A percentile compares a stretch with the other conserved stretches of the same genome.
Evolutionary conservation across 2,113 vertebrate species (phyloP).

Genomic region (Gallinago undulata): DNA sequence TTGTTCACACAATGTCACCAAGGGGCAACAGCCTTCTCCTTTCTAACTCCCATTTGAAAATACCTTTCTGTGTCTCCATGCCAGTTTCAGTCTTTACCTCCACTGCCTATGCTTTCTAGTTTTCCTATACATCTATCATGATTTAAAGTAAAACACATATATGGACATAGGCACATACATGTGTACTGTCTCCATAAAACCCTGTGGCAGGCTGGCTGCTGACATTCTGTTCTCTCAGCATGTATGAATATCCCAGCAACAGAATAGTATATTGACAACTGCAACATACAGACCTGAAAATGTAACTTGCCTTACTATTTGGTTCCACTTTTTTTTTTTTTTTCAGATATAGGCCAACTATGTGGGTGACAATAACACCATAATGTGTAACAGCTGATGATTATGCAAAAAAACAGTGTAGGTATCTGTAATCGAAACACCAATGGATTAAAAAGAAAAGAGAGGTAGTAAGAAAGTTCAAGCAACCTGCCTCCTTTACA

Average conservation of each 20-base stretch:
- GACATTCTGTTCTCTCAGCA: neutral
- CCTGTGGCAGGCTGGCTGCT: neutral
- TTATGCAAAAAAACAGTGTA: neutral
- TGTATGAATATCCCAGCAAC: neutral
- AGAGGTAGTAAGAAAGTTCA: neutral
- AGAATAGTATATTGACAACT: neutral
- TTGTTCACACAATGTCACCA: neutral
- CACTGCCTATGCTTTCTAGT: neutral
- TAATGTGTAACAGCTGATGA: neutral
- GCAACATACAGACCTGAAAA: neutral
- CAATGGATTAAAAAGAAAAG: neutral
- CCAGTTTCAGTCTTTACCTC: neutral
- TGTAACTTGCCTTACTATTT: neutral
- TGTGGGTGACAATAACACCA: neutral
- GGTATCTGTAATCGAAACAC: neutral
- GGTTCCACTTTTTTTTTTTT: neutral
- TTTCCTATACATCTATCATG: neutral
- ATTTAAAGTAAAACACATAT: neutral
- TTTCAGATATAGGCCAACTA: neutral
- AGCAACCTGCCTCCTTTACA: neutral
- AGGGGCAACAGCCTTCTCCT: neutral
- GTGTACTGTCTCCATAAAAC: neutral
- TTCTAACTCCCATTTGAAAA: neutral
- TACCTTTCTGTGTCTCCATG: neutral
- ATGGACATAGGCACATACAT: neutral